A percentile compares a stretch with the other conserved stretches of the same genome.
Conservation (phyloP, 2,797 vertebrate species). For the Pogoniulus pusillus region DNA sequence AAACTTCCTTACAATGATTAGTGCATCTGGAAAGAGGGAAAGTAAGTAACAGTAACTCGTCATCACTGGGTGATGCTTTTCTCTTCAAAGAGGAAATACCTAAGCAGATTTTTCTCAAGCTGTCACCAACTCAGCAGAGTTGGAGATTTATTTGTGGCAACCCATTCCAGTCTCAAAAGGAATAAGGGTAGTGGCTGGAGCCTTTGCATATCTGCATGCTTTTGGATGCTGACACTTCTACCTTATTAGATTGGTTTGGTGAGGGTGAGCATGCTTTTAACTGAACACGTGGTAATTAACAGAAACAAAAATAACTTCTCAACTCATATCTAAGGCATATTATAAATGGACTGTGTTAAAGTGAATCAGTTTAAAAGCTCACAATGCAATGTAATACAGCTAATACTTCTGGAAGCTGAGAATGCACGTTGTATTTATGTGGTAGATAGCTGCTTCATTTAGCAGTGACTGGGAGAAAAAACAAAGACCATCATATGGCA, state of each 20-base stretch:
- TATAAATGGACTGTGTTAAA: neutral
- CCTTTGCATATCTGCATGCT: neutral
- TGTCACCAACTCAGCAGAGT: neutral
- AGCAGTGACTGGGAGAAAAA: neutral
- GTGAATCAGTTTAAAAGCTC: neutral
- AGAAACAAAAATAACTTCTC: neutral
- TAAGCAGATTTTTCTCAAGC: neutral
- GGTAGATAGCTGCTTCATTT: neutral
- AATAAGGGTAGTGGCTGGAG: neutral
- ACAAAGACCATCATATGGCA: neutral
- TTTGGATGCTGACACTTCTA: neutral
- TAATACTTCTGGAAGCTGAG: neutral
- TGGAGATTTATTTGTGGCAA: constrained; percentile 11
- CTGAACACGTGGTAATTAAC: neutral
- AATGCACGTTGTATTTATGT: neutral
- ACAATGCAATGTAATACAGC: neutral
- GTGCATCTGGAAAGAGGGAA: neutral
- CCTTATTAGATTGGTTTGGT: neutral
- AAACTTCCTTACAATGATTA: neutral
- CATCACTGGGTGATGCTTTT: neutral
- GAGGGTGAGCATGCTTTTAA: neutral
- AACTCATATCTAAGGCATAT: neutral
- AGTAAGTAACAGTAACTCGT: neutral
- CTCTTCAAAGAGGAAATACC: neutral
- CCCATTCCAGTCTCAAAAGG: neutral